Evolutionary conservation across 2,797 vertebrate genomes (phyloP), one percentile per base, ranked within the genome.

Genomic region (Chaenodraco wilsoni): DNA sequence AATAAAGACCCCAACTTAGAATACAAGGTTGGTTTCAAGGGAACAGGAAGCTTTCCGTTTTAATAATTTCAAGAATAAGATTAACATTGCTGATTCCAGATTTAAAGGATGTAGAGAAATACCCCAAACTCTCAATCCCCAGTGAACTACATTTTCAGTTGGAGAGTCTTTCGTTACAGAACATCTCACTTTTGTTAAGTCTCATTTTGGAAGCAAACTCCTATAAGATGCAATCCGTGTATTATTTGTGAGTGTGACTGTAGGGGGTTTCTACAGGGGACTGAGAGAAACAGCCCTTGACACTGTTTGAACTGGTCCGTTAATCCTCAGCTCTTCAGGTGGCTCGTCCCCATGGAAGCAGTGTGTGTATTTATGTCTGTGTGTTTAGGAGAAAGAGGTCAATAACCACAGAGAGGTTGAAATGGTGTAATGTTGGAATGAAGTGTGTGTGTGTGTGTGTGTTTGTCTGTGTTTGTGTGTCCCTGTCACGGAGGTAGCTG

Each of bases 271-370:
- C 59, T 74, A 76, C 55, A n/a, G 12, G 27, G 40, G 69, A 81
- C 65, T 15, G 31, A 70, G 69, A 78, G 59, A 77, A 84, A 75
- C 82, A 82, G 84, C 82, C 78, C 72, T 86, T 80, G 79, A 86
- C 75, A 82, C 79, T 81, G 82, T 94, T 91, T 93, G 88, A 93
- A 91, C 87, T 78, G 66, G 84, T 84, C 84, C 46, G 84, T 85
- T 92, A 93, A 94, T 93, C 89, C 87, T 71, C 74, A 74, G 61
- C 92, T 93, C 92, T 86, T 93, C 92, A 94, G 93, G 92, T 92
- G 90, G 90, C 90, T 91, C 48, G 74, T 94, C 86, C 89, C 88
- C 84, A 88, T 87, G 79, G 87, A 81, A 82, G 88, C 84, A 72
- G 45, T 71, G 71, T 46, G 58, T 71, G 71, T 27, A 21, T 52